Evolutionary conservation across 2,888 invertebrate genomes (phyloP).

Genomic region (Mythimna albipuncta): DNA sequence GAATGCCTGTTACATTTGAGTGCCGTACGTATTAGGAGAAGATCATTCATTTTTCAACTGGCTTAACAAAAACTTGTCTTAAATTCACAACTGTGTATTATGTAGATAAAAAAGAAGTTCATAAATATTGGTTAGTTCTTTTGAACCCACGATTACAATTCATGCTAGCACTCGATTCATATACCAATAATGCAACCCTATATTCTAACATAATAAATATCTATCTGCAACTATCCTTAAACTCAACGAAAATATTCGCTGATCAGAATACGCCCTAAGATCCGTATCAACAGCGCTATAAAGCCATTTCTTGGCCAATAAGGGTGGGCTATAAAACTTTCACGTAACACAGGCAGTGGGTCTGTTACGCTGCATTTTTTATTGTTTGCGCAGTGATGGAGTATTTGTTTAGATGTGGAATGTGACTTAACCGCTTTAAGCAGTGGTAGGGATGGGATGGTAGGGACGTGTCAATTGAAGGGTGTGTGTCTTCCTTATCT

Average conservation of each 20-base stretch:
- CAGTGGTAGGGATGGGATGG: constrained; percentile 16
- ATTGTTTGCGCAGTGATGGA: constrained; percentile 73
- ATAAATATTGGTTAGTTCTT: too few species aligned
- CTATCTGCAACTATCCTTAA: too few species aligned
- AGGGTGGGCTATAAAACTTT: constrained; percentile 75
- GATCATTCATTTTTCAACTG: not conserved
- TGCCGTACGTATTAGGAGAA: too few species aligned
- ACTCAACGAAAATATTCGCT: not conserved
- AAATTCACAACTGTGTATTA: not conserved
- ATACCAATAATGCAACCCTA: too few species aligned
- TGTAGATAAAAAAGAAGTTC: too few species aligned
- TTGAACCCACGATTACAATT: too few species aligned
- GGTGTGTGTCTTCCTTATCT: not conserved
- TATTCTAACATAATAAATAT: not conserved
- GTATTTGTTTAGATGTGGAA: constrained; percentile 71
- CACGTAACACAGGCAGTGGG: constrained; percentile 63
- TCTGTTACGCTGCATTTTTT: constrained; percentile 72
- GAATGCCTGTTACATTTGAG: too few species aligned
- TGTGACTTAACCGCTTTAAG: constrained; percentile 52
- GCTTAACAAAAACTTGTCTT: not conserved
- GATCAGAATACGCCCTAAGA: constrained; percentile 60
- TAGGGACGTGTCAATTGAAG: constrained; percentile 5
- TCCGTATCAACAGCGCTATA: constrained; percentile 71
- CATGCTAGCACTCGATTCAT: too few species aligned
- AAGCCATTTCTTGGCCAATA: constrained; percentile 74